Percentiles rank a stretch among this genome's conserved stretches.
Conservation (phyloP, 2,888 invertebrate genomes). For the Agriopis leucophaearia region DNA sequence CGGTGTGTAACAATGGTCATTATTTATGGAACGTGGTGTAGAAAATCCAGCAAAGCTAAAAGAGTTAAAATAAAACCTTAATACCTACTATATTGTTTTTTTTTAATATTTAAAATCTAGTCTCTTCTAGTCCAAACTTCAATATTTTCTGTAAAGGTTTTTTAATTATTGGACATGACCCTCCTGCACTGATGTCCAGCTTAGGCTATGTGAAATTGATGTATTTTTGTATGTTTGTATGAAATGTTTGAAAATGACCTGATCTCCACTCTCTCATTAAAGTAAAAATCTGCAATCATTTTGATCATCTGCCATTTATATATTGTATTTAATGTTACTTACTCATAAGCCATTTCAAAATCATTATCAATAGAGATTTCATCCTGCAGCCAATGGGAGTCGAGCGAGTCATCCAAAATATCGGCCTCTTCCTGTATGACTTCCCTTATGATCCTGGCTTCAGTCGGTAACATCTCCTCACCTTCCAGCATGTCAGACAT, state of each 20-base stretch:
- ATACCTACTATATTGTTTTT: too few relatives aligned
- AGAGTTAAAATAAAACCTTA: neutral
- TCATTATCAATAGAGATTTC: slow-evolving; percentile 70
- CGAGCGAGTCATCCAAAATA: slow-evolving; percentile 75
- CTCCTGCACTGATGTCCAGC: too few relatives aligned
- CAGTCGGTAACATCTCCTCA: slow-evolving; percentile 72
- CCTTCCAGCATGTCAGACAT: slow-evolving; percentile 74
- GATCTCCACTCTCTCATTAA: too few relatives aligned
- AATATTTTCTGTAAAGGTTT: too few relatives aligned
- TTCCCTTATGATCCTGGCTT: slow-evolving; percentile 72
- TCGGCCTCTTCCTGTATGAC: slow-evolving; percentile 78
- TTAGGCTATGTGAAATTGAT: too few relatives aligned
- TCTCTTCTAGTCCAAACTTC: too few relatives aligned
- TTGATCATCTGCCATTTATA: too few relatives aligned
- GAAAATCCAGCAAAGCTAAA: slow-evolving; percentile 73
- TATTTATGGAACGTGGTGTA: slow-evolving; percentile 62
- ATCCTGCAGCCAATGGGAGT: slow-evolving; percentile 79
- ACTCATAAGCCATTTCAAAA: slow-evolving; percentile 71
- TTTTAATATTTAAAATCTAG: too few relatives aligned
- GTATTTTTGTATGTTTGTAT: too few relatives aligned
- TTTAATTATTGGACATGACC: too few relatives aligned
- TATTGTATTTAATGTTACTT: slow-evolving; percentile 26
- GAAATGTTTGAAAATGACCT: too few relatives aligned
- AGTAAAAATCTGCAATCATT: too few relatives aligned
- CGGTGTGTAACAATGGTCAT: slow-evolving; percentile 64